Conservation (phyloP, 1,140 invertebrate genomes). For the Paralvinella palmiformis region DNA sequence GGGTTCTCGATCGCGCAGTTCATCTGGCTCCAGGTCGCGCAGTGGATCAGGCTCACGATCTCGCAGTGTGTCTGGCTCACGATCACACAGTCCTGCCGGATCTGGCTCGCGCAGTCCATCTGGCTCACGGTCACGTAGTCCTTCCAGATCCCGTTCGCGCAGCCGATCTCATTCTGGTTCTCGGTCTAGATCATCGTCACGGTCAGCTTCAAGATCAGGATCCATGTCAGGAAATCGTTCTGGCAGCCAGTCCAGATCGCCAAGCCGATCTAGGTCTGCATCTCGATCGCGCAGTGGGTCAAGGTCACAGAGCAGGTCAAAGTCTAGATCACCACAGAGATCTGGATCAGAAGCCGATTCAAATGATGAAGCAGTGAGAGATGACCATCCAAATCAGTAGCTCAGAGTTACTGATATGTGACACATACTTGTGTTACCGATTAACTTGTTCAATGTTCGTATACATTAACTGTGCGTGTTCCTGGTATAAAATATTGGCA, state of each 20-base stretch:
- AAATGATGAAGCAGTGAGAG: too few relatives aligned
- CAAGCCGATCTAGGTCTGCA: conserved; percentile 24
- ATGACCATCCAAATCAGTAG: too few relatives aligned
- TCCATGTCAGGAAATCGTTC: conserved; percentile 33
- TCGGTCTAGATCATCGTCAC: neutral
- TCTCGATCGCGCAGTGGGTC: conserved; percentile 45
- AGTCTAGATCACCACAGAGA: too few relatives aligned
- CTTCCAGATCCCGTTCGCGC: conserved; percentile 43
- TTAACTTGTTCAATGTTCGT: too few relatives aligned
- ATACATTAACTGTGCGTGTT: too few relatives aligned
- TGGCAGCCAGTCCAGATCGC: conserved; percentile 32
- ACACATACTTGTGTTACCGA: too few relatives aligned
- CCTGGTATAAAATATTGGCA: too few relatives aligned
- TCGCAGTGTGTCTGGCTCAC: conserved; percentile 23
- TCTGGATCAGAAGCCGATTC: too few relatives aligned
- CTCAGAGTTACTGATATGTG: too few relatives aligned
- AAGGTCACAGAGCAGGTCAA: conserved; percentile 40
- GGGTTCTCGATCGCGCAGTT: conserved; percentile 23
- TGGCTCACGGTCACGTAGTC: conserved; percentile 34
- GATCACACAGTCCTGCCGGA: conserved; percentile 36
- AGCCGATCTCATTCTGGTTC: conserved; percentile 38
- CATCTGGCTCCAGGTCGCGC: conserved; percentile 24
- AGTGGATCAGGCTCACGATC: conserved; percentile 35
- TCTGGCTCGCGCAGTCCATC: conserved; percentile 37
- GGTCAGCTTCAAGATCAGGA: conserved; percentile 23